Conservation (phyloP, 2,113 vertebrate species). For the Galeopterus variegatus region DNA sequence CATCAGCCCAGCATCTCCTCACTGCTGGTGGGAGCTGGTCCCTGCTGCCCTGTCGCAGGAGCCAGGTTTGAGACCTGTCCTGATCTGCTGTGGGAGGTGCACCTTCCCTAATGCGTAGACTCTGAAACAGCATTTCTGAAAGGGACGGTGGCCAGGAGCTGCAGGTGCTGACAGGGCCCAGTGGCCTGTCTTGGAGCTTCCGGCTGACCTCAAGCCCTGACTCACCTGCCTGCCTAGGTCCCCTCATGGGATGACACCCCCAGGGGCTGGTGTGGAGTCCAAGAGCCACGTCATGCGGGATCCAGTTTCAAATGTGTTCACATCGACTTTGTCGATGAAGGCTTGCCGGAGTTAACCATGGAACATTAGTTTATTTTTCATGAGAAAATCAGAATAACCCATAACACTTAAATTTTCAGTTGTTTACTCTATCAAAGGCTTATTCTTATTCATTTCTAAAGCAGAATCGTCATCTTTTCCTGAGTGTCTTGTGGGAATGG, state of each 20-base stretch:
- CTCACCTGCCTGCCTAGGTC: not conserved
- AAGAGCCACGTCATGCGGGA: rapidly evolving
- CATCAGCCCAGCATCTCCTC: not conserved
- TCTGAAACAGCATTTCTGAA: not conserved
- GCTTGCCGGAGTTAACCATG: not conserved
- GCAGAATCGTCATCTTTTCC: rapidly evolving
- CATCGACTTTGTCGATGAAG: not conserved
- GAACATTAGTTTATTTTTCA: not conserved
- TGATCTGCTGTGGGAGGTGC: rapidly evolving
- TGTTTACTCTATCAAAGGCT: not conserved
- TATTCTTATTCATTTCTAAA: not conserved
- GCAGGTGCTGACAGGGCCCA: rapidly evolving
- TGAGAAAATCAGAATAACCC: not conserved
- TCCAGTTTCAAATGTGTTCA: rapidly evolving
- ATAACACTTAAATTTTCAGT: not conserved
- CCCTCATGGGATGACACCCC: rapidly evolving
- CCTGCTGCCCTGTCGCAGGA: no score
- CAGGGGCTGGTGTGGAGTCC: rapidly evolving
- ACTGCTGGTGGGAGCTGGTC: not conserved
- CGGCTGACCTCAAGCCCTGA: not conserved
- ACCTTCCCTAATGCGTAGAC: rapidly evolving
- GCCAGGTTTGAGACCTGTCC: not conserved
- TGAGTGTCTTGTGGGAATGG: rapidly evolving
- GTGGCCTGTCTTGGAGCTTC: not conserved
- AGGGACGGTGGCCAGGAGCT: not conserved